A percentile compares a stretch with the other conserved stretches of the same genome.
These are phyloP conservation scores for Rhynchophorus ferrugineus DNA, from an alignment of 1,140 invertebrate species.

Conservation along the genomic window DNA sequence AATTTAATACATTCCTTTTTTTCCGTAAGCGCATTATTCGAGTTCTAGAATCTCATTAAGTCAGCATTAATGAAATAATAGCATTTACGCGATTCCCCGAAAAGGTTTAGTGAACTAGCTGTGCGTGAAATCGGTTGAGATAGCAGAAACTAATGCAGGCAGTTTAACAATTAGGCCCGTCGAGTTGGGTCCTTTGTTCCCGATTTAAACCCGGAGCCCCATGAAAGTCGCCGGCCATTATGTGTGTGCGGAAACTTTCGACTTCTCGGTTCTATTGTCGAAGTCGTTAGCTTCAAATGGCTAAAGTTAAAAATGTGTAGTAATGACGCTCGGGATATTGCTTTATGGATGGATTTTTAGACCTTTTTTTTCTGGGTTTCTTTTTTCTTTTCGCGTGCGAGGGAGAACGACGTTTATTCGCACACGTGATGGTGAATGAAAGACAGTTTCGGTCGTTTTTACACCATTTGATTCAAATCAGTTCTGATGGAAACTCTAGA, in stretches of 20 bases:
- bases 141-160: conserved; percentile 27
- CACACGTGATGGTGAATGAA: too few relatives aligned
- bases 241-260: conserved; percentile 16
- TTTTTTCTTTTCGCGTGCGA: too few relatives aligned
- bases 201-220: conserved; percentile 11
- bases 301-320: not conserved
- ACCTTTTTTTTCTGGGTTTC: too few relatives aligned
- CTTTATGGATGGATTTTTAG: not conserved
- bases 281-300: not conserved
- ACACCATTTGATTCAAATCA: too few relatives aligned
- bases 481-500: too few relatives aligned
- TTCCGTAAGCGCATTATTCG: conserved; percentile 15
- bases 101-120: conserved; percentile 17
- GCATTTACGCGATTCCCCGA: conserved; percentile 15
- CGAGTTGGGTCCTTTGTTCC: conserved; percentile 19
- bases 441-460: too few relatives aligned
- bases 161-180: conserved; percentile 24
- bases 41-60: conserved; percentile 8
- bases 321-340: not conserved
- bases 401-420: too few relatives aligned
- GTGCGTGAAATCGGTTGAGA: conserved; percentile 25
- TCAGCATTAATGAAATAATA: conserved; percentile 23
- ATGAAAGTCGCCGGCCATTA: conserved; percentile 17
- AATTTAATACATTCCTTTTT: conserved; percentile 6
- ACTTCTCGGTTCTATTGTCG: conserved; percentile 9